A percentile compares a stretch with the other conserved stretches of the same genome.
Conservation (phyloP, 2,797 vertebrate genomes). For the Pangasius krempfi region DNA sequence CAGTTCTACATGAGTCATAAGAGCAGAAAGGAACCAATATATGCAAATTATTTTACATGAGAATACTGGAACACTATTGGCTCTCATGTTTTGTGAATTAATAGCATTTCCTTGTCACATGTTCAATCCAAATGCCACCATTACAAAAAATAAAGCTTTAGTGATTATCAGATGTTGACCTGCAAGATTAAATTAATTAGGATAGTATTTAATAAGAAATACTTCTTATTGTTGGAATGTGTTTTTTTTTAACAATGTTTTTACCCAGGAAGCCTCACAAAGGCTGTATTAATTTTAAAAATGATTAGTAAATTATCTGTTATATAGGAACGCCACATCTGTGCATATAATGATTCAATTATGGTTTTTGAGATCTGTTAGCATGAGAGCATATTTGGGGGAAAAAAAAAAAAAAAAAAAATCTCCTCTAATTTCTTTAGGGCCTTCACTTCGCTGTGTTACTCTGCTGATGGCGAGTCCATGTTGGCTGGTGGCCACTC, state of each 20-base stretch:
- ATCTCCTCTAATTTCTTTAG: slow-evolving; percentile 63
- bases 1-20: neutral
- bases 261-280: neutral
- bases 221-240: neutral
- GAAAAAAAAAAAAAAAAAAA: neutral
- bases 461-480: slow-evolving; percentile 91
- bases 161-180: neutral
- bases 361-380: neutral
- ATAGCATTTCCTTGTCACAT: neutral
- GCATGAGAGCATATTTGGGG: neutral
- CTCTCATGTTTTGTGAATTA: neutral
- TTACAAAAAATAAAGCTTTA: neutral
- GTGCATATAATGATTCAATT: neutral
- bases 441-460: slow-evolving; percentile 91
- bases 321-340: neutral
- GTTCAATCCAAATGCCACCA: neutral
- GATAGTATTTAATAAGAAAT: neutral
- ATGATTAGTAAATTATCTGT: neutral
- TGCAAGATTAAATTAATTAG: neutral
- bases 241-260: neutral
- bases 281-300: neutral
- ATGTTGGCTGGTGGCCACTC: slow-evolving; percentile 91
- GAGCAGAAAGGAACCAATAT: neutral
- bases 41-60: neutral
- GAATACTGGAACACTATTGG: neutral